Percentiles rank a stretch among this genome's conserved stretches.
Conservation (phyloP, 1,140 invertebrate species). For the Aphaenogaster ashmeadi region DNA sequence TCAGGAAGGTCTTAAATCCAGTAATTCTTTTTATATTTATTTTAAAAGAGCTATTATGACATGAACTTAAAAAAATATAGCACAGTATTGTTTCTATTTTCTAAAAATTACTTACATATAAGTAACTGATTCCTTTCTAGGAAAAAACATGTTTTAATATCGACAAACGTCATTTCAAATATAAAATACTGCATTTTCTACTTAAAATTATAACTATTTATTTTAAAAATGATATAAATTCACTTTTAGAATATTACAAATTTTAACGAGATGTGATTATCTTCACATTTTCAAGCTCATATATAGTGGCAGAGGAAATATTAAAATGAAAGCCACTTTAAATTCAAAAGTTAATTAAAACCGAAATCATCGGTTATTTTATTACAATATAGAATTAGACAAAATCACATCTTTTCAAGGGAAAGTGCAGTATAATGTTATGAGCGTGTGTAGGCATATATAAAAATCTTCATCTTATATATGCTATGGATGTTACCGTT, state of each 20-base stretch:
- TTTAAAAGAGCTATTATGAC: background rate
- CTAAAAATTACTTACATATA: background rate
- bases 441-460: background rate
- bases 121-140: background rate
- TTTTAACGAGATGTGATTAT: conserved; percentile 23
- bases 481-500: background rate
- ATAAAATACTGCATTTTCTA: background rate
- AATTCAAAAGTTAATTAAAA: conserved; percentile 30
- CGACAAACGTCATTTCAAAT: background rate
- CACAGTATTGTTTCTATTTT: background rate
- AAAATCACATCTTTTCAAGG: background rate
- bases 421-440: background rate
- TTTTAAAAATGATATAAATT: conserved; percentile 16
- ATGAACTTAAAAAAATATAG: background rate
- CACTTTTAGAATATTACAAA: background rate
- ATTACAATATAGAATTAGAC: conserved; percentile 11
- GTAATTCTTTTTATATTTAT: background rate
- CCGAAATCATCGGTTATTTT: conserved; percentile 16
- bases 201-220: conserved; percentile 2
- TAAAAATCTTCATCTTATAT: background rate
- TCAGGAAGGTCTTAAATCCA: background rate
- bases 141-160: background rate
- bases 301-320: conserved; percentile 8
- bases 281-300: conserved; percentile 17
- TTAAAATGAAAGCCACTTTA: conserved; percentile 43